These are phyloP conservation scores for Eledone cirrhosa DNA, from an alignment of 2,888 invertebrate species.

Conservation along the genomic window DNA sequence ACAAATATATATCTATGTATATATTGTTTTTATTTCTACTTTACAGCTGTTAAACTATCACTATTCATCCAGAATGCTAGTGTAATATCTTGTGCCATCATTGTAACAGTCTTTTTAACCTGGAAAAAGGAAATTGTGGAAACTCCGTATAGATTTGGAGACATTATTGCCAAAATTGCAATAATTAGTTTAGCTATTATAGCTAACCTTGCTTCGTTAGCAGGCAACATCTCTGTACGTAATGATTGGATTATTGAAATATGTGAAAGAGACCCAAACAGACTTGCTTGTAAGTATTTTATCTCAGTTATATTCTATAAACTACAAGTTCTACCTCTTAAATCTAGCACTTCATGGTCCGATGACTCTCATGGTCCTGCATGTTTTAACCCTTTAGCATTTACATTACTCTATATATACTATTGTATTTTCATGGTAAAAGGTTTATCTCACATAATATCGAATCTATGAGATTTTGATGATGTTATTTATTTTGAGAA, in stretches of 20 bases:
- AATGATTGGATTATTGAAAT: slow-evolving; percentile 70
- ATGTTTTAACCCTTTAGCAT: no score
- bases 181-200: slow-evolving; percentile 66
- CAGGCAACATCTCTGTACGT: slow-evolving; percentile 63
- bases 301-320: neutral
- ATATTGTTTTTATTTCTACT: neutral
- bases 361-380: no score
- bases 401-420: no score
- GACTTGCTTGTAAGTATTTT: slow-evolving; percentile 63
- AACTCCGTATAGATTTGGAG: slow-evolving; percentile 41
- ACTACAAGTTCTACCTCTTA: no score
- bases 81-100: slow-evolving; percentile 65
- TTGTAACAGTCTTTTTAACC: slow-evolving; percentile 61
- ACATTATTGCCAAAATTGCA: slow-evolving; percentile 43
- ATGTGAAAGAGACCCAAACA: slow-evolving; percentile 61
- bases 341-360: no score
- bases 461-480: no score
- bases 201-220: slow-evolving; percentile 65
- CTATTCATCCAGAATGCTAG: slow-evolving; percentile 68
- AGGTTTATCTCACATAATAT: no score
- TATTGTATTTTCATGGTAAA: no score
- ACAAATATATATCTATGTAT: no score
- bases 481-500: no score
- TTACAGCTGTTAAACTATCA: slow-evolving; percentile 67
- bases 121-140: slow-evolving; percentile 31